A percentile compares a stretch with the other conserved stretches of the same genome.
These are phyloP conservation scores for Ochotona princeps DNA, from an alignment of 2,113 vertebrate species.

Conservation along the genomic window DNA sequence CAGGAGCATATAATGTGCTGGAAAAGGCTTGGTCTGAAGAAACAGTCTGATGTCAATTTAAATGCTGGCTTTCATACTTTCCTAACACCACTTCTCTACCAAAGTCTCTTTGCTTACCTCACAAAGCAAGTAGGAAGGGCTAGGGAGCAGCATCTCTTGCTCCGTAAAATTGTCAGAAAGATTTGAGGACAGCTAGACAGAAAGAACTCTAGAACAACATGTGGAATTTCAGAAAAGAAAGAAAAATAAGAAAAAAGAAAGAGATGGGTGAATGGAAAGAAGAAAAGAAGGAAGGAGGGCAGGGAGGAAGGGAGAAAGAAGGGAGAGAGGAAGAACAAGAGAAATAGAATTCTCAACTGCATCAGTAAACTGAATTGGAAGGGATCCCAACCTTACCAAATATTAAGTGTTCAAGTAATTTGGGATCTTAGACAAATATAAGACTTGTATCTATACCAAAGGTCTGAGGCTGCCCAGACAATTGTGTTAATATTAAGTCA, in stretches of 20 bases:
- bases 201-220: background rate
- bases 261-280: no score
- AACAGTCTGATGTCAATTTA: background rate
- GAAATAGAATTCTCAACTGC: constrained; percentile 20
- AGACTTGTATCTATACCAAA: constrained; percentile 54
- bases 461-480: constrained; percentile 16
- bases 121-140: background rate
- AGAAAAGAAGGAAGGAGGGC: no score
- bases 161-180: background rate
- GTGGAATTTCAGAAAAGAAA: background rate
- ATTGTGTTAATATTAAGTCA: constrained; percentile 58
- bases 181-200: background rate
- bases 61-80: constrained; percentile 21
- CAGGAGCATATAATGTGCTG: background rate
- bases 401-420: constrained; percentile 32
- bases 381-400: constrained; percentile 37
- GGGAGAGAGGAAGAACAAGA: background rate
- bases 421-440: constrained; percentile 58
- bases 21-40: background rate
- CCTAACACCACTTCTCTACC: background rate
- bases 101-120: background rate
- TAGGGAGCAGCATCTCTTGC: background rate
- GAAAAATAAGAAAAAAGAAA: background rate
- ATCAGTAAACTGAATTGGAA: constrained; percentile 35
- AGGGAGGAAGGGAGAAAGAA: background rate